Conservation (phyloP, 1,140 invertebrate species). For the Pogonognathellus flavescens region DNA sequence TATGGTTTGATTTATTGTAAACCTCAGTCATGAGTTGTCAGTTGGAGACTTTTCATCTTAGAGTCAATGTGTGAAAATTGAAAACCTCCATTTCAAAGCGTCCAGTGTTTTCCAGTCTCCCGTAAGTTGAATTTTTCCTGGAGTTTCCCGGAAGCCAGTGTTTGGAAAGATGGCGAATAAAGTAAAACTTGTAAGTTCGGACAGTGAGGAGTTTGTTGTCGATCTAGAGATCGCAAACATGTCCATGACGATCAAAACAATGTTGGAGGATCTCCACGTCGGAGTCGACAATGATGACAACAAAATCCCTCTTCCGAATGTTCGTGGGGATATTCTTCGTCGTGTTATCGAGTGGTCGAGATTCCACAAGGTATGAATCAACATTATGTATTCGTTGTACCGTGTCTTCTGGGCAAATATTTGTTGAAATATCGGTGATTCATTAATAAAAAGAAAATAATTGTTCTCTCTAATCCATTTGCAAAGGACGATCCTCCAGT, state of each 20-base stretch:
- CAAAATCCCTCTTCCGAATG: conserved; percentile 96
- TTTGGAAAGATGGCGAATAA: conserved; percentile 69
- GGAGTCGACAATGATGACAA: conserved; percentile 85
- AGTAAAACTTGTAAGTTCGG: conserved; percentile 93
- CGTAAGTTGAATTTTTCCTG: no score
- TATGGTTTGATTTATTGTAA: no score
- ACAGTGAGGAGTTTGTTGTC: conserved; percentile 96
- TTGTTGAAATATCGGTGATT: no score
- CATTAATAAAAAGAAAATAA: no score
- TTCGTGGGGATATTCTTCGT: conserved; percentile 97
- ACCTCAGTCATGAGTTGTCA: no score
- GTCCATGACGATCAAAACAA: conserved; percentile 98
- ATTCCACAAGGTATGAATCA: conserved; percentile 85
- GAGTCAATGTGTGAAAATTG: no score
- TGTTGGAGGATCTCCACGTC: conserved; percentile 77
- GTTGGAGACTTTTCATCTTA: no score
- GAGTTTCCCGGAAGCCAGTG: no score
- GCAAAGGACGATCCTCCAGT: conserved; percentile 94
- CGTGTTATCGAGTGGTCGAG: conserved; percentile 97
- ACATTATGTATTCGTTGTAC: no score
- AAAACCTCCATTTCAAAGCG: no score
- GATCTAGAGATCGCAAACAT: conserved; percentile 98
- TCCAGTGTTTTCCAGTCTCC: no score
- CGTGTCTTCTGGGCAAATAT: no score
- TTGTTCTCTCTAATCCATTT: neutral